phyloP scores from a whole-genome alignment of 2,797 vertebrate genomes.

The Scolopax bukidnonensis region DNA sequence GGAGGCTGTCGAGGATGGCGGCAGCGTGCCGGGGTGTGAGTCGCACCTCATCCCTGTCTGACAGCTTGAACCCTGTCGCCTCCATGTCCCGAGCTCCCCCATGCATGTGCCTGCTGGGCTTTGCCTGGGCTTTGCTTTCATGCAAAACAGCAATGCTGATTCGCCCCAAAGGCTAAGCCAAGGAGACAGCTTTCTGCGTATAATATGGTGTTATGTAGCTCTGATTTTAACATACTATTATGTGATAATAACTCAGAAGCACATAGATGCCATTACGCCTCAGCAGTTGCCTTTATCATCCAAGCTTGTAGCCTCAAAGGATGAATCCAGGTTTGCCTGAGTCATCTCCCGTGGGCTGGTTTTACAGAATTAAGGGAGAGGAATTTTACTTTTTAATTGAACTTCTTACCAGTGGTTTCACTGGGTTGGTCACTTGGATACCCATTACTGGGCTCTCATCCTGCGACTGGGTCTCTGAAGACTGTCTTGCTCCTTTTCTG shows the following conservation, averaged over 20 bases:
- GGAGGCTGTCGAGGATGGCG: fast-evolving
- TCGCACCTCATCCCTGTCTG: fast-evolving
- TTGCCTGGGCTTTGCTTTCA: fast-evolving
- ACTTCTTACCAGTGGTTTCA: background rate
- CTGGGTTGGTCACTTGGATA: background rate
- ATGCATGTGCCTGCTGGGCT: background rate
- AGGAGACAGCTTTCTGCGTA: background rate
- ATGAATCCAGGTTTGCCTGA: background rate
- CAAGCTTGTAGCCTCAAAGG: background rate
- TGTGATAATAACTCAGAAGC: fast-evolving
- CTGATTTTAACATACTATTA: background rate
- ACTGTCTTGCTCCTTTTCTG: background rate
- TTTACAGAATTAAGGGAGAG: background rate
- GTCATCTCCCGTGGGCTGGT: background rate
- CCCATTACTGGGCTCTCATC: background rate
- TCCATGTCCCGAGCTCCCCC: background rate
- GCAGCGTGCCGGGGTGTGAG: fast-evolving
- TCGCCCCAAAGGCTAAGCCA: background rate
- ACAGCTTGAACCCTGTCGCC: background rate
- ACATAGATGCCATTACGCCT: background rate
- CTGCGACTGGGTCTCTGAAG: background rate
- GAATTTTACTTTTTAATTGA: background rate
- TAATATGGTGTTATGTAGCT: background rate
- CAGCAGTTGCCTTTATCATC: background rate
- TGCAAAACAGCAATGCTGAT: fast-evolving